Base-by-base conservation (phyloP, 2,113 vertebrate genomes). In the Lycaon pictus region DNA sequence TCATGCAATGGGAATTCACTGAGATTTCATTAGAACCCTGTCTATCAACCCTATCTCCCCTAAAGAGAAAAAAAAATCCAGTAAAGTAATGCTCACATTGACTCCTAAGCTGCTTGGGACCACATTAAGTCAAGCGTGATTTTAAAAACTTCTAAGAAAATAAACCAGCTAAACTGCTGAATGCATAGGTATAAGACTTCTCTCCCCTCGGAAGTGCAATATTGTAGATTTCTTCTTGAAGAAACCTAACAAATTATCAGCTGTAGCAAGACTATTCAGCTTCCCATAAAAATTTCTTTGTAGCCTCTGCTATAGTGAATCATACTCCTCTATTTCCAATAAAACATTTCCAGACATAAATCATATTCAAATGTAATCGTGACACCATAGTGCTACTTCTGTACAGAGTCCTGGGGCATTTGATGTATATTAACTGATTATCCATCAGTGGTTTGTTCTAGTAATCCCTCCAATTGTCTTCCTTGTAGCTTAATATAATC, bases 321-420 rank as follows among this genome's bases (percentile, higher is more conserved):
- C 43, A 1, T 48, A 11, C 17, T 84, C 7, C 3, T 76, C 55
- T 67, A 81, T 82, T 22, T 37, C 65, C 48, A 93, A 11, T 48
- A 22, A 94, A 92, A 1, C 1, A 23, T 11, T 25, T 94, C 82
- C 23, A 81, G 43, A 17, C 65, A 48, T 20, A 81, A 65, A 86
- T 87, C 27, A 65, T 32, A 20, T 69, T 97, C 58, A 95, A 77
- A 37, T 96, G 71, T 53, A 95, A 90, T 51, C 60, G 62, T 51
- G 22, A 71, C 22, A 1, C 69, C 53, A 94, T 8, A 32, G 63
- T 88, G 88, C 7, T n/a, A 43, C 82, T 80, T 88, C 51, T 67
- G 5, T 51, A 56, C 9, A 51, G 76, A 22, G 11, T 56, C 20
- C 11, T 88, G 55, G 55, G 48, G 29, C 27, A 43, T 77, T 16